phyloP scores from a whole-genome alignment of 2,113 vertebrate species.

The Grammatotria lemairii region DNA sequence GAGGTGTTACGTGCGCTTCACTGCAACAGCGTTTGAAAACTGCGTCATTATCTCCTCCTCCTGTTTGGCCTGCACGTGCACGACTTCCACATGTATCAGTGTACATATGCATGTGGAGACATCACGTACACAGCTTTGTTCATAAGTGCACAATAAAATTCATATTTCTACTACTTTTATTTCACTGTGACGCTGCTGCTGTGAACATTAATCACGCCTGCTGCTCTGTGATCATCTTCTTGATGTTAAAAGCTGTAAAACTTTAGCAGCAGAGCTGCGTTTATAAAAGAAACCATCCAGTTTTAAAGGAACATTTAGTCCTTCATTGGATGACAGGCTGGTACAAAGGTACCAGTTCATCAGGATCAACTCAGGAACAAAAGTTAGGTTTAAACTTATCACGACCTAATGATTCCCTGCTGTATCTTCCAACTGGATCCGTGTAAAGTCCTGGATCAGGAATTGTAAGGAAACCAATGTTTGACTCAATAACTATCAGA shows the following conservation, averaged over 20 bases:
- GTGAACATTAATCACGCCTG: background rate
- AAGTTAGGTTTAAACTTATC: background rate
- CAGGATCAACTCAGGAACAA: background rate
- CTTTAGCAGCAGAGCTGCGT: background rate
- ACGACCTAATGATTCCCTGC: rapidly evolving
- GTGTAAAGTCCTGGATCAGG: rapidly evolving
- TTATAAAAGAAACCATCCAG: background rate
- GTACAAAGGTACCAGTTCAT: background rate
- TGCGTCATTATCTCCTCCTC: background rate
- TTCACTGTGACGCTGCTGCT: background rate
- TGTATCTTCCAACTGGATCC: background rate
- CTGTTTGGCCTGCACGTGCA: background rate
- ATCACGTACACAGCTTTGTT: background rate
- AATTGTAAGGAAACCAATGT: background rate
- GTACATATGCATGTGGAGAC: background rate
- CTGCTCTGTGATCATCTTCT: background rate
- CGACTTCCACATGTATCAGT: background rate
- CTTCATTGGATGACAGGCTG: background rate
- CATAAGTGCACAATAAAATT: background rate
- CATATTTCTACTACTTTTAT: background rate
- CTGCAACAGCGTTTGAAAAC: background rate
- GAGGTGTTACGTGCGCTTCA: background rate
- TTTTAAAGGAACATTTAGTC: background rate
- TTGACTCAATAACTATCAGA: background rate
- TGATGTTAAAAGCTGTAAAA: background rate